A percentile compares a stretch with the other conserved stretches of the same genome.
Conservation (phyloP, 2,797 vertebrate species). For the Rhadinocentrus ornatus region DNA sequence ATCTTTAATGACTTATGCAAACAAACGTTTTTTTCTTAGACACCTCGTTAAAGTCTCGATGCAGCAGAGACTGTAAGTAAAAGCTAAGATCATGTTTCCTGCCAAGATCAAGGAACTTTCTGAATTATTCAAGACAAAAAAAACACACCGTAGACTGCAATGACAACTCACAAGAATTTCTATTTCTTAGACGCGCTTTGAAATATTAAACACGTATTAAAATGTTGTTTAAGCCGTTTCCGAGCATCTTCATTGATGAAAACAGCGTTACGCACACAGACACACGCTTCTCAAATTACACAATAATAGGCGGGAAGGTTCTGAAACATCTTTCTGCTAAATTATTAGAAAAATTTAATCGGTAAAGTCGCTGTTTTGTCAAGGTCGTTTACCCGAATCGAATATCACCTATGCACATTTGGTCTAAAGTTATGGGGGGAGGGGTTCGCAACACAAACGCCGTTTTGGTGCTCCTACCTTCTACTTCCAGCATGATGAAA, state of each 20-base stretch:
- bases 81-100: slow-evolving; percentile 26
- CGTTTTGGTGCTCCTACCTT: slow-evolving; percentile 88
- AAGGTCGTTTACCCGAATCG: slow-evolving; percentile 13
- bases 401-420: neutral
- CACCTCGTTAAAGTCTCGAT: neutral
- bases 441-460: neutral
- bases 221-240: neutral
- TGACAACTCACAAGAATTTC: neutral
- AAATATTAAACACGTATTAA: neutral
- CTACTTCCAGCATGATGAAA: slow-evolving; percentile 93
- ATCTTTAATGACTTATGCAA: neutral
- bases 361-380: neutral
- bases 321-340: neutral
- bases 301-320: slow-evolving; percentile 39
- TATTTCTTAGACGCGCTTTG: neutral
- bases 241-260: slow-evolving; percentile 70
- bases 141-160: slow-evolving; percentile 8
- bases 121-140: slow-evolving; percentile 56
- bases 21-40: slow-evolving; percentile 1
- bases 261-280: slow-evolving; percentile 54
- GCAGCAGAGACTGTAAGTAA: slow-evolving; percentile 18
- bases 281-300: slow-evolving; percentile 59
- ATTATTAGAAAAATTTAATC: neutral
- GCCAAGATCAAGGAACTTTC: slow-evolving; percentile 65
- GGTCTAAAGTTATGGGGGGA: neutral